phyloP scores from a whole-genome alignment of 2,888 invertebrate species.

The Lingula anatina region DNA sequence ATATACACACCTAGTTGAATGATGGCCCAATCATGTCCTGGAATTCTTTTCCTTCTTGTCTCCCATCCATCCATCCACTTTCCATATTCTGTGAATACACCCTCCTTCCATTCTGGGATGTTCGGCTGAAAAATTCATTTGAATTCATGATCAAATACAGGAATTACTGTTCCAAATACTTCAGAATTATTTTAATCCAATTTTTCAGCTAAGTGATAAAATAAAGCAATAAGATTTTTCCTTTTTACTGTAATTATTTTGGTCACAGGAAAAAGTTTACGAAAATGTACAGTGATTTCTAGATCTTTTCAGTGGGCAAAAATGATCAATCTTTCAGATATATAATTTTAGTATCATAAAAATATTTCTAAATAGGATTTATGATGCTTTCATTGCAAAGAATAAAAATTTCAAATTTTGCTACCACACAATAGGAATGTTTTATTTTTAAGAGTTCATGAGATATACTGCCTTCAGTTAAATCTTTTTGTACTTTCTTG shows the following conservation, averaged over 20 bases:
- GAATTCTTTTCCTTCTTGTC: conserved; percentile 24
- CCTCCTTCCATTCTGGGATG: conserved; percentile 20
- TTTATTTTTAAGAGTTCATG: no score
- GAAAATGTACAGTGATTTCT: not conserved
- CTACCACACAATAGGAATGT: no score
- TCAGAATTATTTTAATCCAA: no score
- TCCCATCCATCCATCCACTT: conserved; percentile 46
- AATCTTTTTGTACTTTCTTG: no score
- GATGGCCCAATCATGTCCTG: conserved; percentile 38
- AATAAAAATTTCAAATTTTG: no score
- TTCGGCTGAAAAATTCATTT: conserved; percentile 12
- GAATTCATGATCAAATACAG: not conserved
- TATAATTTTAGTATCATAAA: no score
- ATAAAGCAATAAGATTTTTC: not conserved
- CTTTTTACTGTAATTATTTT: not conserved
- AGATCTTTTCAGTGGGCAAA: no score
- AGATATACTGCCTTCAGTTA: no score
- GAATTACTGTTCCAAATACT: not conserved
- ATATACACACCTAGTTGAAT: conserved; percentile 23
- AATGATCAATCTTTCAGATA: no score
- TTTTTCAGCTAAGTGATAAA: not conserved
- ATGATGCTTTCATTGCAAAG: no score
- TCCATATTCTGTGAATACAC: conserved; percentile 30
- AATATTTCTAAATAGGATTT: no score
- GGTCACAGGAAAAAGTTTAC: not conserved